phyloP scores from a whole-genome alignment of 2,797 vertebrate genomes.

The Diplodus sargus region DNA sequence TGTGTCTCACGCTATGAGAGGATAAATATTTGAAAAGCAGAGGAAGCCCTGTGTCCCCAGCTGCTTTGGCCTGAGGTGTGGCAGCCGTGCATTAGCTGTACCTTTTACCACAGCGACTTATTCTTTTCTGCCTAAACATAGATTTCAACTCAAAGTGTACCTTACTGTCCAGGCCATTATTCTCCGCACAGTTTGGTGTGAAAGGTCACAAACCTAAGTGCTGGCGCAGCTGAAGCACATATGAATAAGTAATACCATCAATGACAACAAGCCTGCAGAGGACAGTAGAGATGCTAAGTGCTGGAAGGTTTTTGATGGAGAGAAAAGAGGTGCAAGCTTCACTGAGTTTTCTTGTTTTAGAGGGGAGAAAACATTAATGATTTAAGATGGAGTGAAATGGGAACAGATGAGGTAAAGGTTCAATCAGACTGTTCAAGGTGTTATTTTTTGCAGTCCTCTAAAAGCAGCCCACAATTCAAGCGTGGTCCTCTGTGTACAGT shows the following conservation, averaged over 20 bases:
- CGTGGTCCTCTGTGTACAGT: background rate
- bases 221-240: slow-evolving; percentile 58
- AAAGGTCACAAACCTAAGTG: slow-evolving; percentile 77
- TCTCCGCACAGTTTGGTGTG: slow-evolving; percentile 55
- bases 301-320: slow-evolving; percentile 52
- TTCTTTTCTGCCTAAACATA: slow-evolving; percentile 43
- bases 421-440: slow-evolving; percentile 24
- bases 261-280: slow-evolving; percentile 63
- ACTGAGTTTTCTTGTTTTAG: slow-evolving; percentile 51
- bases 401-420: slow-evolving; percentile 32
- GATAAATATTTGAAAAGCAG: slow-evolving; percentile 83
- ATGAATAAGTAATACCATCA: slow-evolving; percentile 76
- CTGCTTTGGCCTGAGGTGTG: slow-evolving; percentile 47
- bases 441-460: slow-evolving; percentile 35
- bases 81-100: slow-evolving; percentile 46
- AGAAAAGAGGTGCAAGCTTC: slow-evolving; percentile 41
- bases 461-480: slow-evolving; percentile 33
- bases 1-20: slow-evolving; percentile 64
- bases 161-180: slow-evolving; percentile 53
- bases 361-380: slow-evolving; percentile 64
- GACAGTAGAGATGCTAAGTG: slow-evolving; percentile 63
- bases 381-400: slow-evolving; percentile 51
- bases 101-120: slow-evolving; percentile 32
- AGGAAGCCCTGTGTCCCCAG: slow-evolving; percentile 58
- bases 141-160: slow-evolving; percentile 47